Evolutionary conservation across 2,888 invertebrate genomes (phyloP).

Genomic region (Caenorhabditis sp.): DNA sequence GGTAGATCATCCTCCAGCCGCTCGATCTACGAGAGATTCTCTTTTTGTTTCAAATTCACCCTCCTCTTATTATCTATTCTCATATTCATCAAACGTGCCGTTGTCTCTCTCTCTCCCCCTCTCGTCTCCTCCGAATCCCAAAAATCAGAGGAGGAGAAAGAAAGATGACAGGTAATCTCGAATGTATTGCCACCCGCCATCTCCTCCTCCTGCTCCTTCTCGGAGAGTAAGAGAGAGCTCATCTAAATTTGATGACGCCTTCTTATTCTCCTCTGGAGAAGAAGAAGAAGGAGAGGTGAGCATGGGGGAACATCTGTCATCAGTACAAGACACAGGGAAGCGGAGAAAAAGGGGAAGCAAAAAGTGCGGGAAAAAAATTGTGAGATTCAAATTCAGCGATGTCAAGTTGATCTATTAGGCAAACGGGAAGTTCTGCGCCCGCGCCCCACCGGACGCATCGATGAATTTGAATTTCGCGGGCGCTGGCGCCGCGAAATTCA

Average conservation of each 20-base stretch:
- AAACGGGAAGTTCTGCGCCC: no score
- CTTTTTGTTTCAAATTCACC: no score
- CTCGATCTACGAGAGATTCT: no score
- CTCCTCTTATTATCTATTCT: no score
- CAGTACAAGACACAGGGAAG: not conserved
- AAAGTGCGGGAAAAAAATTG: not conserved
- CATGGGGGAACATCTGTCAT: constrained; percentile 25
- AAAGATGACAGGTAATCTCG: constrained; percentile 57
- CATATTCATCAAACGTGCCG: no score
- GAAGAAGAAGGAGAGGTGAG: constrained; percentile 13
- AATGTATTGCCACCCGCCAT: constrained; percentile 65
- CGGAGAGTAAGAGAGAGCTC: constrained; percentile 20
- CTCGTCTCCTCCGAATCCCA: not conserved
- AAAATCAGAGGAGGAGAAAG: not conserved
- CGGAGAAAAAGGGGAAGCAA: not conserved
- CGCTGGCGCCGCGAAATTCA: no score
- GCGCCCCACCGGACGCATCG: no score
- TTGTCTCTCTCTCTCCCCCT: not conserved
- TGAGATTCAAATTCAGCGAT: no score
- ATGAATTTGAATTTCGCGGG: no score
- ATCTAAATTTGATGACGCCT: constrained; percentile 62
- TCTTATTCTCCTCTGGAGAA: not conserved
- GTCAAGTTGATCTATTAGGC: no score
- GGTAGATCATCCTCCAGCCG: no score
- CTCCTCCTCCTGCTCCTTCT: no score